Conservation (phyloP, 2,797 vertebrate genomes). For the Cygnus olor region DNA sequence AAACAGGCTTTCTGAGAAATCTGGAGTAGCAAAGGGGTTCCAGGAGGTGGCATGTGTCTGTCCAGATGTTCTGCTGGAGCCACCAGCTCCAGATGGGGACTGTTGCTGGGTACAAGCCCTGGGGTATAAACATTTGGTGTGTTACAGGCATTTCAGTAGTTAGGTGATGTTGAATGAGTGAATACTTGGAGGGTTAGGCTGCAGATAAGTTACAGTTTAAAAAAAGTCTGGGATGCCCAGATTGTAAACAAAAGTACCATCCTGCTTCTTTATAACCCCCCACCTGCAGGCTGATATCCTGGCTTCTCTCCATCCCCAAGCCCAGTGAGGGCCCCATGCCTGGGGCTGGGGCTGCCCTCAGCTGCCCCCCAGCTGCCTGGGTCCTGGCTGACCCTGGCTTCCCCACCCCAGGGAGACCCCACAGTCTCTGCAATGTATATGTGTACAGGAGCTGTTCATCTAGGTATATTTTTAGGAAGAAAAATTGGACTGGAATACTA, state of each 20-base stretch:
- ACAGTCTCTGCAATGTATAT: rapidly evolving
- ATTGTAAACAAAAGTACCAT: not conserved
- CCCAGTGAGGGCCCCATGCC: not conserved
- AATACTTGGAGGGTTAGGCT: not conserved
- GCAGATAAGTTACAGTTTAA: not conserved
- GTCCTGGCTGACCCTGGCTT: not conserved
- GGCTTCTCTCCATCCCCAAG: not conserved
- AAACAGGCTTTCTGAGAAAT: not conserved
- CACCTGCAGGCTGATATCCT: rapidly evolving
- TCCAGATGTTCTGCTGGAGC: not conserved
- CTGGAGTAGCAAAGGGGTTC: not conserved
- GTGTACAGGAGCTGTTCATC: not conserved
- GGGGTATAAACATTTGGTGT: not conserved
- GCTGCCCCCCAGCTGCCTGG: not conserved
- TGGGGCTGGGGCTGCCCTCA: not conserved
- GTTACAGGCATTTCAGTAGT: not conserved
- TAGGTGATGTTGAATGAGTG: not conserved
- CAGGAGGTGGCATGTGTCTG: not conserved
- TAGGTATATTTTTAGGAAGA: not conserved
- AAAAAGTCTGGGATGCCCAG: not conserved
- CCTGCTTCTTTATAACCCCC: not conserved
- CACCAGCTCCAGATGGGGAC: not conserved
- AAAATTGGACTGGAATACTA: not conserved
- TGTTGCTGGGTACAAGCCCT: not conserved
- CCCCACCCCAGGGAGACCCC: not conserved